Evolutionary conservation across 2,113 vertebrate species (phyloP), one percentile per base, ranked within the genome.

Genomic region (Crypturellus undulatus): DNA sequence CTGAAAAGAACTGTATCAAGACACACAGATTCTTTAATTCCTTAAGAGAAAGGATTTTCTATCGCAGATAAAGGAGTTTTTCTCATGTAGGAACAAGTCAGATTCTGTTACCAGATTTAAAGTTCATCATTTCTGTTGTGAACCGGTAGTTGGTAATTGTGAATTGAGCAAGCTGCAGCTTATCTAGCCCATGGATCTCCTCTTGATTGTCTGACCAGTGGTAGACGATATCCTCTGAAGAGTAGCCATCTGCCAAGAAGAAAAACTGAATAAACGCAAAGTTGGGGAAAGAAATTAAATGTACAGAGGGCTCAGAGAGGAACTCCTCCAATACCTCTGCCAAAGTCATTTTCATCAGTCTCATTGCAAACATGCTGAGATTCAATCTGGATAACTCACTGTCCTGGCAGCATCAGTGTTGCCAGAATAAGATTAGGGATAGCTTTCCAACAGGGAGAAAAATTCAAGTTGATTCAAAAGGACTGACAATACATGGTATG

Each of bases 161-260:
- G 97, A 99, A 99, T 92, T 99, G 99, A 34, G 99, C 99, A 65
- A 99, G 98, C 93, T 99, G 99, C 89, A 99, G 98, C 95, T 99
- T 98, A 96, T 99, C 99, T 96, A 99, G 97, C 40, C 99, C 99
- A 0, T 99, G 99, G 95, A 99, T 99, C 92, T 99, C 98, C 34
- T 96, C 98, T 96, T 99, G 99, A 97, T 98, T 99, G 84, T 99
- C 99, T 0, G 99, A 99, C 99, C 99, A 99, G 96, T 99, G 98
- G 96, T 99, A 99, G 47, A 99, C 97, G 0, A 99, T 99, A 91
- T 99, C 99, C 90, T 99, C 99, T 9, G 99, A 99, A 25, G 99
- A 99, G 97, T 99, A 99, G 49, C 99, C 99, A 38, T 99, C 99
- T 99, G 96, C 43, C 58, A 94, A 95, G 54, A 87, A 94, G 87